These are phyloP conservation scores for Melopsittacus undulatus DNA, from an alignment of 2,797 vertebrate species.

Conservation along the genomic window DNA sequence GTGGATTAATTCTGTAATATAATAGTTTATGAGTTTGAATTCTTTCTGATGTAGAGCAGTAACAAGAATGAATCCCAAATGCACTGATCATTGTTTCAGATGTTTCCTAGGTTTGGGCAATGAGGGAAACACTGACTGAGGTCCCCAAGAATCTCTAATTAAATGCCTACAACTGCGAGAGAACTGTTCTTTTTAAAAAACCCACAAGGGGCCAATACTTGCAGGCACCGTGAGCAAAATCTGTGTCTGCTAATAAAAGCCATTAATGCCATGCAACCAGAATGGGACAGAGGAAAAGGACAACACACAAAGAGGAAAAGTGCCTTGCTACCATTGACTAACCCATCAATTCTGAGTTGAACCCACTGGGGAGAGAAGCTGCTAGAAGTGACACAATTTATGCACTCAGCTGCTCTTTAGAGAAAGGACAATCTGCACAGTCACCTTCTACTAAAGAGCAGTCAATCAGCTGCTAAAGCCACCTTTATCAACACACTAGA, in stretches of 20 bases:
- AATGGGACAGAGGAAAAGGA: not conserved
- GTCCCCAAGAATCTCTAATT: not conserved
- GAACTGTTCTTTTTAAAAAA: not conserved
- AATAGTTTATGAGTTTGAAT: not conserved
- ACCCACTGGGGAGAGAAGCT: slow-evolving; percentile 10
- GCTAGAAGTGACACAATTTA: slow-evolving; percentile 8
- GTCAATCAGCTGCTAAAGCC: not conserved
- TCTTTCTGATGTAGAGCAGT: not conserved
- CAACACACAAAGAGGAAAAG: not conserved
- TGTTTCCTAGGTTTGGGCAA: not conserved
- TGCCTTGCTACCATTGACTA: not conserved
- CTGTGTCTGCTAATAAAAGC: not conserved
- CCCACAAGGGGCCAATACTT: rapidly evolving
- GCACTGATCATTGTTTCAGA: not conserved
- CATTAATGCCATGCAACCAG: not conserved
- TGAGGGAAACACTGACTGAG: not conserved
- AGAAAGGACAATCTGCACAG: not conserved
- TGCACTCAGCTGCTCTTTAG: slow-evolving; percentile 8
- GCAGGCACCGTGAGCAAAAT: not conserved
- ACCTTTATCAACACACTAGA: not conserved
- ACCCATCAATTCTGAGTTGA: not conserved
- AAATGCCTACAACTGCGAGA: not conserved
- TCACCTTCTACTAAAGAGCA: not conserved
- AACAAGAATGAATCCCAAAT: not conserved
- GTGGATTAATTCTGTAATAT: not conserved